Evolutionary conservation across 2,797 vertebrate genomes (phyloP), one percentile per base, ranked within the genome.

Genomic region (Cyclopterus lumpus): DNA sequence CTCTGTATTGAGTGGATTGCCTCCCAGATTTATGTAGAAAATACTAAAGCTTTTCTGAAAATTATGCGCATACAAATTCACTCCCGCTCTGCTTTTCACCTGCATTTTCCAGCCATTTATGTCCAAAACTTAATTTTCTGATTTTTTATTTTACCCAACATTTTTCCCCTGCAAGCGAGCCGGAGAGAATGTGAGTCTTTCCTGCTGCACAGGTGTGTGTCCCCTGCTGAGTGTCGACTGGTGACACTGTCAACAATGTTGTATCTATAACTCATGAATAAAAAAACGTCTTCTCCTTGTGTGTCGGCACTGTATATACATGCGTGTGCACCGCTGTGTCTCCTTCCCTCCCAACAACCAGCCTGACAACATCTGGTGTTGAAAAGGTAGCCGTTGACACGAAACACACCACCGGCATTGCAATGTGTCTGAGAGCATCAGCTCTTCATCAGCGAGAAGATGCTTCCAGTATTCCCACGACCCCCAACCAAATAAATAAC

Each of bases 21-120:
- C 73, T 75, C 60, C 61, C 48, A 68, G 46, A 76, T 79, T 80
- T 55, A 76, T 77, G 61, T 26, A 14, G 68, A 63, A 77, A 85
- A 86, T 26, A 54, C 66, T 80, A 77, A 85, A 59, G 64, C 2
- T 58, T 75, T 55, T 55, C 53, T 38, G 34, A 22, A 82, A 85
- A 82, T 86, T 84, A 89, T 92, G 88, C 71, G 64, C 88, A 89
- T 88, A 88, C 83, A 57, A 85, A 88, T 85, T 42, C 65, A 7
- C 59, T 66, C 26, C 73, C 74, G 34, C 46, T 15, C 36, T 63
- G 26, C 66, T 62, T 80, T 67, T 68, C 65, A 70, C 76, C 62
- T 67, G 79, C 22, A 53, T 75, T 86, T 88, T 83, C 22, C 48
- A 68, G 38, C 75, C 62, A 64, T 81, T 87, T 80, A 68, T 81